phyloP scores from a whole-genome alignment of 1,140 invertebrate genomes.

The Drosophila navojoa region DNA sequence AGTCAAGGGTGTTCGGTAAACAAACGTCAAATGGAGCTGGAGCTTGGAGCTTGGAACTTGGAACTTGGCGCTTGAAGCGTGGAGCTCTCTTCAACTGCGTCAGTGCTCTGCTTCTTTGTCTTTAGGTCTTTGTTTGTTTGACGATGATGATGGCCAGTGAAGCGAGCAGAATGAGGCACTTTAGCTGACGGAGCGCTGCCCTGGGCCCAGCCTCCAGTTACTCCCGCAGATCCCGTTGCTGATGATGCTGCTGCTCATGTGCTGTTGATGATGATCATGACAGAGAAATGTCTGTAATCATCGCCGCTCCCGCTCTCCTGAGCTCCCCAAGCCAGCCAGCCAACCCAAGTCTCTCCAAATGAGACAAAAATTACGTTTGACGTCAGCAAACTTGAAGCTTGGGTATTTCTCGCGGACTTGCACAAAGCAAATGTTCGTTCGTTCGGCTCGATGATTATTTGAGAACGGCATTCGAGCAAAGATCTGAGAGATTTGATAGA shows the following conservation, averaged over 20 bases:
- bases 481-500: slow-evolving; percentile 39
- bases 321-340: neutral
- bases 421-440: slow-evolving; percentile 17
- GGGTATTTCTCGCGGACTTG: slow-evolving; percentile 45
- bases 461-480: slow-evolving; percentile 35
- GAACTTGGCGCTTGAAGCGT: neutral
- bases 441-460: slow-evolving; percentile 22
- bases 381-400: slow-evolving; percentile 48
- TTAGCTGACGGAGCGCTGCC: slow-evolving; percentile 11
- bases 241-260: slow-evolving; percentile 7
- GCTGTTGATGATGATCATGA: slow-evolving; percentile 46
- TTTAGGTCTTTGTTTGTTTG: slow-evolving; percentile 35
- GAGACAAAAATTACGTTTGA: slow-evolving; percentile 36
- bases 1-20: slow-evolving; percentile 25
- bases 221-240: neutral
- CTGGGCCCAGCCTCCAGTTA: slow-evolving; percentile 9
- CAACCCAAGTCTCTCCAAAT: neutral
- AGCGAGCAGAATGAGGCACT: slow-evolving; percentile 40
- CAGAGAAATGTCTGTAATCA: slow-evolving; percentile 67
- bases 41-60: slow-evolving; percentile 13
- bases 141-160: slow-evolving; percentile 38
- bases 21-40: slow-evolving; percentile 40
- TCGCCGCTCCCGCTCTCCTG: neutral
- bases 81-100: slow-evolving; percentile 31
- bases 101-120: slow-evolving; percentile 5